These are phyloP conservation scores for Helostoma temminkii DNA, from an alignment of 2,797 vertebrate genomes.

Conservation along the genomic window DNA sequence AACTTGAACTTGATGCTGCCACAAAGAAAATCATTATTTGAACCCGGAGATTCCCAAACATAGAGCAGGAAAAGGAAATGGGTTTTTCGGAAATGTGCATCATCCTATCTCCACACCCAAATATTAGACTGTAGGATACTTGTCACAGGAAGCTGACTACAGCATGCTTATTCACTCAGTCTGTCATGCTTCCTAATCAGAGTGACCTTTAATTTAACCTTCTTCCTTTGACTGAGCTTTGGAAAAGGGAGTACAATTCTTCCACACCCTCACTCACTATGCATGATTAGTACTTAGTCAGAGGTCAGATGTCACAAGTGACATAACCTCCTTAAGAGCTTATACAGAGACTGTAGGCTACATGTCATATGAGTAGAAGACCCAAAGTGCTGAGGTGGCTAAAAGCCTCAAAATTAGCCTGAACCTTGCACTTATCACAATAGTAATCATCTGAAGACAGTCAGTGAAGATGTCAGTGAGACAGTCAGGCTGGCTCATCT, in stretches of 20 bases:
- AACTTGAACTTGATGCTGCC: background rate
- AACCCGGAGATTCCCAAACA: conserved; percentile 37
- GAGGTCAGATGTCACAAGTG: too few species aligned
- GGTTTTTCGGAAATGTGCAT: conserved; percentile 29
- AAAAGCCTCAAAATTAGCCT: conserved; percentile 48
- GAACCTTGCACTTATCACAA: conserved; percentile 52
- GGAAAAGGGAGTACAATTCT: background rate
- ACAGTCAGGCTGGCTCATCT: conserved; percentile 34
- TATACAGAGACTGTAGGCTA: conserved; percentile 29
- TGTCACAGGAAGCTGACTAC: conserved; percentile 41
- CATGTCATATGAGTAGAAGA: conserved; percentile 37
- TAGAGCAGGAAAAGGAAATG: conserved; percentile 39
- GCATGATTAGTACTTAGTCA: conserved; percentile 48
- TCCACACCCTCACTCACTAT: conserved; percentile 5
- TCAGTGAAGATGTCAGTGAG: conserved; percentile 23
- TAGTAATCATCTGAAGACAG: conserved; percentile 35
- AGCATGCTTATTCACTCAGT: conserved; percentile 10
- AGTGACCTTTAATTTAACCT: conserved; percentile 35
- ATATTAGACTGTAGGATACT: conserved; percentile 29
- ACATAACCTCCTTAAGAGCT: conserved; percentile 48
- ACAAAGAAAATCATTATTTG: conserved; percentile 21
- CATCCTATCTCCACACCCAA: conserved; percentile 24
- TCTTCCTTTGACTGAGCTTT: conserved; percentile 24
- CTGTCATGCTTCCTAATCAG: conserved; percentile 41
- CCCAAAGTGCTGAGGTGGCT: conserved; percentile 44